Percentiles rank a stretch among this genome's conserved stretches.
Conservation (phyloP, 2,113 vertebrate species). For the Onychostoma macrolepis region DNA sequence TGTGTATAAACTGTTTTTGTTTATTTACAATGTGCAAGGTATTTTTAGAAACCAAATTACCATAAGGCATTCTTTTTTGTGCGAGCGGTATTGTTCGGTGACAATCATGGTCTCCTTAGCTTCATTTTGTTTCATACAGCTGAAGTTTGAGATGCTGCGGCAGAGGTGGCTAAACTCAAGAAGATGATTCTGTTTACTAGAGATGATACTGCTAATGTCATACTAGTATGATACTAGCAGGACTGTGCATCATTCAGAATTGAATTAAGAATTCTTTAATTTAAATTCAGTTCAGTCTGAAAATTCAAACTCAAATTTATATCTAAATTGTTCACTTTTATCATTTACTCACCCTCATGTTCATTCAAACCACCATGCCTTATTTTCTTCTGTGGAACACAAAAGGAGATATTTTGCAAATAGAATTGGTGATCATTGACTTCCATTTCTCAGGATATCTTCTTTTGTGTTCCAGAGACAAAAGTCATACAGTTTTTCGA, state of each 20-base stretch:
- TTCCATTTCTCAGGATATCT: too few relatives aligned
- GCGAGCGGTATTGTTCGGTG: slow-evolving; percentile 59
- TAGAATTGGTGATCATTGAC: too few relatives aligned
- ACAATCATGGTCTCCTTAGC: neutral
- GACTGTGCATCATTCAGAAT: neutral
- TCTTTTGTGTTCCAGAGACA: too few relatives aligned
- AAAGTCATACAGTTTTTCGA: too few relatives aligned
- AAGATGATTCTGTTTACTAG: neutral
- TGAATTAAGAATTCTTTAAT: neutral
- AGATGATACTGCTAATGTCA: neutral
- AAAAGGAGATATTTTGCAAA: too few relatives aligned
- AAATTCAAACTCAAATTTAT: neutral
- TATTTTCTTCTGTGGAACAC: too few relatives aligned
- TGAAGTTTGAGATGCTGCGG: neutral
- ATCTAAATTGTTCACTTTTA: neutral
- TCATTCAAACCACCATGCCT: too few relatives aligned
- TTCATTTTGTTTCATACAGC: slow-evolving; percentile 1
- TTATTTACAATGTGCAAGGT: slow-evolving; percentile 69
- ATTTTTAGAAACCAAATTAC: slow-evolving; percentile 73
- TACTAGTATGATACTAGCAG: neutral
- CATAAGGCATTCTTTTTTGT: slow-evolving; percentile 63
- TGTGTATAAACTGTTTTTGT: slow-evolving; percentile 74
- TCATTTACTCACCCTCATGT: too few relatives aligned
- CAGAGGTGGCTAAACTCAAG: neutral
- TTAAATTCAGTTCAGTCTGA: neutral